A percentile compares a stretch with the other conserved stretches of the same genome.
phyloP scores from a whole-genome alignment of 2,113 vertebrate genomes.

The Serilophus lunatus region DNA sequence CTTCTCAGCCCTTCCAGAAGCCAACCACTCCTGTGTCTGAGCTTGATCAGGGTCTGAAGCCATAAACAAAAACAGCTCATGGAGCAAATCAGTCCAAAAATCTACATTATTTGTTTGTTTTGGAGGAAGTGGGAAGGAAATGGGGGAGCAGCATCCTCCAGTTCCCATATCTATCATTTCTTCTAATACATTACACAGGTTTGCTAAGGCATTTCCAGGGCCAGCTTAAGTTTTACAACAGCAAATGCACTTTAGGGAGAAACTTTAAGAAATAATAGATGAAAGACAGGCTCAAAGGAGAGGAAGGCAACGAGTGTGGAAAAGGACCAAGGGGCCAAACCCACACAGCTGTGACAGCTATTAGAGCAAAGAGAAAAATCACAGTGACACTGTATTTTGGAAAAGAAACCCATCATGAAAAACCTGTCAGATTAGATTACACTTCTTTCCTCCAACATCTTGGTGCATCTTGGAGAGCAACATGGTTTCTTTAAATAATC shows the following conservation, averaged over 20 bases:
- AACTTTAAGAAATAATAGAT: not conserved
- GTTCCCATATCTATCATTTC: not conserved
- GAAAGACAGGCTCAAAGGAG: not conserved
- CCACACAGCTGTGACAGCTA: fast-evolving
- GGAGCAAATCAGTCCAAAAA: not conserved
- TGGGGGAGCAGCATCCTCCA: not conserved
- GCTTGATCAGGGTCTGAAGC: not conserved
- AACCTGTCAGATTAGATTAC: not conserved
- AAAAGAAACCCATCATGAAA: not conserved
- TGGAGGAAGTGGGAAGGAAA: not conserved
- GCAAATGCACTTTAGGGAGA: not conserved
- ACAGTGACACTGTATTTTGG: not conserved
- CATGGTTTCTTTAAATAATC: not conserved
- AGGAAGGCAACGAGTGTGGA: not conserved
- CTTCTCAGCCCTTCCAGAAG: not conserved
- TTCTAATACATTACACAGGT: not conserved
- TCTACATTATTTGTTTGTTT: not conserved
- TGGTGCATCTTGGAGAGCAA: not conserved
- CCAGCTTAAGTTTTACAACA: not conserved
- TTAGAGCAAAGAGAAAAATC: not conserved
- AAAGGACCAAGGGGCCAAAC: not conserved
- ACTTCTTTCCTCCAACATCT: not conserved
- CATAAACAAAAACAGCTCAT: fast-evolving
- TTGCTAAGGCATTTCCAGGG: not conserved
- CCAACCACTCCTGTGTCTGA: fast-evolving